Evolutionary conservation across 2,888 invertebrate genomes (phyloP).

Genomic region (Parapristionchus giblindavisi): DNA sequence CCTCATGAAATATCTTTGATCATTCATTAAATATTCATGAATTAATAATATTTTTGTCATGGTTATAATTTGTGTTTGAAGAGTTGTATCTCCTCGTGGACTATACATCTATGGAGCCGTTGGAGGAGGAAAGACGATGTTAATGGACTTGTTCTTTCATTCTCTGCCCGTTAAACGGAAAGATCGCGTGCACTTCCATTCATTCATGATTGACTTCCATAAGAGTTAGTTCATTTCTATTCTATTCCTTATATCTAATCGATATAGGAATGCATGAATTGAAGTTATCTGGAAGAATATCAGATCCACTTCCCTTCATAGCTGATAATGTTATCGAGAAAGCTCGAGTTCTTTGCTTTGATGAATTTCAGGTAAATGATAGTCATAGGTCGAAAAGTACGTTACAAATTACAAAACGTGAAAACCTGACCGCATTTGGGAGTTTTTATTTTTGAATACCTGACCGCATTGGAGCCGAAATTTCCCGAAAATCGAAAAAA

Average conservation of each 20-base stretch:
- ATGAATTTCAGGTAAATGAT: constrained; percentile 74
- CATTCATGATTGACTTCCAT: constrained; percentile 97
- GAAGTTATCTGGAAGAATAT: constrained; percentile 74
- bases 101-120: constrained; percentile 86
- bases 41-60: neutral
- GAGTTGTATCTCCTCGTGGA: constrained; percentile 72
- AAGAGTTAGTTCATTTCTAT: constrained; percentile 70
- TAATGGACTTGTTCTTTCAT: constrained; percentile 97
- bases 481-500: no score
- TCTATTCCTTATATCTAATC: neutral
- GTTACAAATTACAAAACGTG: no score
- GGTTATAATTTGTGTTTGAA: neutral
- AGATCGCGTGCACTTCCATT: constrained; percentile 89
- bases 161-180: constrained; percentile 76
- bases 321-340: constrained; percentile 85
- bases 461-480: constrained; percentile 16
- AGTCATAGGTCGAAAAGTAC: no score
- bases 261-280: constrained; percentile 81
- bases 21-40: neutral
- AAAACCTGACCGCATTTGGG: no score
- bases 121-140: constrained; percentile 92
- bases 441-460: no score
- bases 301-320: constrained; percentile 92
- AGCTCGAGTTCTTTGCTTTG: constrained; percentile 64
- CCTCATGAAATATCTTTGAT: constrained; percentile 4